Evolutionary conservation across 2,113 vertebrate species (phyloP).

Genomic region (Solenodon paradoxus): DNA sequence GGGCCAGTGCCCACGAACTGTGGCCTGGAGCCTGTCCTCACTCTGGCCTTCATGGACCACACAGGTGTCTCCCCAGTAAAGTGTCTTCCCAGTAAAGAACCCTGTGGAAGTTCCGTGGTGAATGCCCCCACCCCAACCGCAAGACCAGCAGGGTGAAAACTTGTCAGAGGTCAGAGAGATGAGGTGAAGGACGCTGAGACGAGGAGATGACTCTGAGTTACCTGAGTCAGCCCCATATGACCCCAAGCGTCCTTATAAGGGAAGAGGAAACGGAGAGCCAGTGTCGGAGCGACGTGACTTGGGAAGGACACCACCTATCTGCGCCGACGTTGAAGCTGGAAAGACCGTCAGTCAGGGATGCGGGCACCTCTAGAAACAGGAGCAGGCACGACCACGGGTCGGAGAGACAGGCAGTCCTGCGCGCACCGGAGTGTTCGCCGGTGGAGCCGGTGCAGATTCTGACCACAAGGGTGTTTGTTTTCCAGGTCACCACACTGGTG

Average conservation of each 20-base stretch:
- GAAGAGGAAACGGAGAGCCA: background rate
- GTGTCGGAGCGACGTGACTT: background rate
- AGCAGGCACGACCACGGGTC: background rate
- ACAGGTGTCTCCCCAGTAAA: too few species aligned
- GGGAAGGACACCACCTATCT: background rate
- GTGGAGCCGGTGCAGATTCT: too few species aligned
- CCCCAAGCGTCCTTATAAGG: background rate
- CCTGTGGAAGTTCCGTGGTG: background rate
- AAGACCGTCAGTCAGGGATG: fast-evolving
- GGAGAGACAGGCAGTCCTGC: background rate
- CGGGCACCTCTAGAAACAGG: background rate
- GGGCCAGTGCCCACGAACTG: too few species aligned
- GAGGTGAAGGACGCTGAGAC: background rate
- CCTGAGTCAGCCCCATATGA: too few species aligned
- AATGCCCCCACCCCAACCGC: too few species aligned
- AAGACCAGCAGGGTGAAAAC: too few species aligned
- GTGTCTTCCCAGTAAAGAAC: too few species aligned
- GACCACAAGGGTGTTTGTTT: too few species aligned
- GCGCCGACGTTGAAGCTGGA: background rate
- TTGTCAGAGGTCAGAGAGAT: background rate
- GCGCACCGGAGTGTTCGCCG: background rate
- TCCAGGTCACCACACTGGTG: too few species aligned
- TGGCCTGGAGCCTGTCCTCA: background rate
- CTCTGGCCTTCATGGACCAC: background rate
- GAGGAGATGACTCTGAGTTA: too few species aligned